These are phyloP conservation scores for Cantharis lateralis DNA, from an alignment of 2,888 invertebrate species.

Conservation along the genomic window DNA sequence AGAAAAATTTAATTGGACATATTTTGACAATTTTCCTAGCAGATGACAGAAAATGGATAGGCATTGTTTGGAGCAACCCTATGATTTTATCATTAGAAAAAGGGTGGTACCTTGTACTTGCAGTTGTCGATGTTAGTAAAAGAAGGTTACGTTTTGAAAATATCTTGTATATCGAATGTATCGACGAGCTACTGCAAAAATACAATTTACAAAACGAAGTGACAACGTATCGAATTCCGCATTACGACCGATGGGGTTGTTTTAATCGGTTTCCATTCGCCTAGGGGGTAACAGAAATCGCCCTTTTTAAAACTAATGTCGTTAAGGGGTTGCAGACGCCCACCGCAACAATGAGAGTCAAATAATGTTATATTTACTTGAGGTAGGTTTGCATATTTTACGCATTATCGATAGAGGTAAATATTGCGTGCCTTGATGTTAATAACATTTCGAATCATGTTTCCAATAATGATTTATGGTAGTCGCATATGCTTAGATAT, in stretches of 20 bases:
- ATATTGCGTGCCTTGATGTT: slow-evolving; percentile 17
- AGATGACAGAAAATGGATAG: slow-evolving; percentile 43
- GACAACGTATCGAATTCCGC: slow-evolving; percentile 57
- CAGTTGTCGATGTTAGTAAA: slow-evolving; percentile 23
- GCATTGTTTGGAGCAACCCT: slow-evolving; percentile 50
- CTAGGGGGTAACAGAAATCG: slow-evolving; percentile 49
- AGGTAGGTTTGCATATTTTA: slow-evolving; percentile 32
- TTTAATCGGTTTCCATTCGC: slow-evolving; percentile 54
- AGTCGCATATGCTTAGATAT: neutral
- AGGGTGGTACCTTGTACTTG: slow-evolving; percentile 38
- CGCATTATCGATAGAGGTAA: slow-evolving; percentile 30
- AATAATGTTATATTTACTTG: slow-evolving; percentile 31
- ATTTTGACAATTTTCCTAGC: slow-evolving; percentile 5
- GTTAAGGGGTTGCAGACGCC: slow-evolving; percentile 54
- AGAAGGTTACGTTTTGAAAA: neutral
- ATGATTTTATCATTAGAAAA: slow-evolving; percentile 56
- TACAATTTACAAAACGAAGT: slow-evolving; percentile 53
- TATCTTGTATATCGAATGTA: slow-evolving; percentile 29
- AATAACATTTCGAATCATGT: slow-evolving; percentile 3
- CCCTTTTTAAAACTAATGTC: slow-evolving; percentile 50
- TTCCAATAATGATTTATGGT: slow-evolving; percentile 21
- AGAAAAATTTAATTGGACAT: neutral
- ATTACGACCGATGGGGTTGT: slow-evolving; percentile 54
- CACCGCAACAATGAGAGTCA: slow-evolving; percentile 49
- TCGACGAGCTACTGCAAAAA: slow-evolving; percentile 41